Conservation (phyloP, 2,797 vertebrate genomes). For the Amphiprion clarkii region DNA sequence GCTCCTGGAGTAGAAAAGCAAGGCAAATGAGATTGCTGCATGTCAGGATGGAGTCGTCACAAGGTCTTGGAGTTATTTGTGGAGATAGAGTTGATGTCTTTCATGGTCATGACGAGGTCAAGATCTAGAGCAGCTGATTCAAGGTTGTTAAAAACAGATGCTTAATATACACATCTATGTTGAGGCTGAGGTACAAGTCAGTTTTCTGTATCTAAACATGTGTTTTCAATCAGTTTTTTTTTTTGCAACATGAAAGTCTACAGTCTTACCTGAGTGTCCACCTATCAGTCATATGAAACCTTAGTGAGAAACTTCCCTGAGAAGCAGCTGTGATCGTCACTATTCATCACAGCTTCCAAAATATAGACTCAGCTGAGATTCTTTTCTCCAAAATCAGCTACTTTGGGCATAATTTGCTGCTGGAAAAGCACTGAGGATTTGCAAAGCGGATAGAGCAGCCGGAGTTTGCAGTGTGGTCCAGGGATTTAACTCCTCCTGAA, state of each 20-base stretch:
- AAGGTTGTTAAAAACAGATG: not conserved
- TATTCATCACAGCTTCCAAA: constrained; percentile 2
- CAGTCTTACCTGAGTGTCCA: not conserved
- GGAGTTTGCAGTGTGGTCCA: constrained; percentile 23
- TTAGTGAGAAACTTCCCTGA: not conserved
- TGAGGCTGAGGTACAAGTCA: not conserved
- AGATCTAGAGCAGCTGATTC: constrained; percentile 19
- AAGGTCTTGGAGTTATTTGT: constrained; percentile 25
- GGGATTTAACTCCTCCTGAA: constrained; percentile 43
- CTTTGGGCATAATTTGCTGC: constrained; percentile 32
- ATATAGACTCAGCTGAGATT: constrained; percentile 15
- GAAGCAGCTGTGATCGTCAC: not conserved
- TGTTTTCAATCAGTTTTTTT: not conserved
- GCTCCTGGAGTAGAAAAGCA: constrained; percentile 34
- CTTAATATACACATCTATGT: not conserved
- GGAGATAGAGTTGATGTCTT: constrained; percentile 6
- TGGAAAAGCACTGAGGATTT: constrained; percentile 44
- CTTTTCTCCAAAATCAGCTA: constrained; percentile 39
- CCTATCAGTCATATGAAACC: not conserved
- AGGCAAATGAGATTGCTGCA: constrained; percentile 34
- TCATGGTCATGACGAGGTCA: constrained; percentile 15
- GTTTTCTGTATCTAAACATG: not conserved
- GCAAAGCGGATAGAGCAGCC: constrained; percentile 40
- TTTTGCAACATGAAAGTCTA: not conserved
- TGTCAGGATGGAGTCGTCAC: constrained; percentile 28